phyloP scores from a whole-genome alignment of 2,113 vertebrate species.

The Protobothrops flavoviridis region DNA sequence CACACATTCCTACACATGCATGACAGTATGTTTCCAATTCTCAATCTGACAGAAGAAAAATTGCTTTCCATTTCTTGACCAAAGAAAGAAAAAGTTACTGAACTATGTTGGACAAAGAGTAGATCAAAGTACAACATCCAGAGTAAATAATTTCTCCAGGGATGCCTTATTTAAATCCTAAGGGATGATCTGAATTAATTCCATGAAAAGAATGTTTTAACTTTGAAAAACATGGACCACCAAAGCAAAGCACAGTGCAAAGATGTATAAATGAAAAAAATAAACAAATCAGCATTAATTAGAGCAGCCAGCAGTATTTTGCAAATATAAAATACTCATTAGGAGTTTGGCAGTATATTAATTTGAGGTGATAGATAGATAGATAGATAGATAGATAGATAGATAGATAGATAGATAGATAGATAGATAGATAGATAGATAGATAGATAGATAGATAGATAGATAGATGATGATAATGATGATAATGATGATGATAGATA shows the following conservation, averaged over 20 bases:
- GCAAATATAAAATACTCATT: background rate
- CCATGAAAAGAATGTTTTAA: background rate
- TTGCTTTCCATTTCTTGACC: background rate
- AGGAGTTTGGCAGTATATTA: background rate
- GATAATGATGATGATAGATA: background rate
- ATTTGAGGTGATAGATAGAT: background rate
- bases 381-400: background rate
- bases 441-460: background rate
- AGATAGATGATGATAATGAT: background rate
- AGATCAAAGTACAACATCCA: background rate
- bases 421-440: background rate
- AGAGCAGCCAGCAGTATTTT: background rate
- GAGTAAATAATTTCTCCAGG: background rate
- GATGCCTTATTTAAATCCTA: background rate
- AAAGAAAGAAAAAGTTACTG: background rate
- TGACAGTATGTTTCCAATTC: background rate
- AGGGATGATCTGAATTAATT: background rate
- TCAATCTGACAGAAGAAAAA: background rate
- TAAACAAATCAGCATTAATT: background rate
- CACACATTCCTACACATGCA: background rate
- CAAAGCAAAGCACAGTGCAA: background rate
- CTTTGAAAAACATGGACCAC: background rate
- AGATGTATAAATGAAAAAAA: background rate
- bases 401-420: background rate
- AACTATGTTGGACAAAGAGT: background rate